Evolutionary conservation across 2,797 vertebrate genomes (phyloP).

Genomic region (Scleropages formosus): DNA sequence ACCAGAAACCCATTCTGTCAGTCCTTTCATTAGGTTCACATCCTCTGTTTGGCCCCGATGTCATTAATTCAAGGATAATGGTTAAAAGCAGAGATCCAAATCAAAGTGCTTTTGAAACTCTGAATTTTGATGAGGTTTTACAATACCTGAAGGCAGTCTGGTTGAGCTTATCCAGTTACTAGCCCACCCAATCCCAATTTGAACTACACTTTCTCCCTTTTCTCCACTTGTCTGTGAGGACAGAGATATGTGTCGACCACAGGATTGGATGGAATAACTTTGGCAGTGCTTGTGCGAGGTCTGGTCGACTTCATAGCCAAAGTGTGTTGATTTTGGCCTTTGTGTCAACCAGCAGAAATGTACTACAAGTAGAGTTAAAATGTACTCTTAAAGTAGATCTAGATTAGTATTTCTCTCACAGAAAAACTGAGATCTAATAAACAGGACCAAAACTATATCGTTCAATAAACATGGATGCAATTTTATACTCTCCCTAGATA

Average conservation of each 20-base stretch:
- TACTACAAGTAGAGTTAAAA: background rate
- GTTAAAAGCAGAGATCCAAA: slow-evolving; percentile 39
- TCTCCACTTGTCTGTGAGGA: background rate
- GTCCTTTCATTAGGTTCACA: slow-evolving; percentile 32
- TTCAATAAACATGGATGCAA: no score
- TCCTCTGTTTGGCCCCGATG: slow-evolving; percentile 32
- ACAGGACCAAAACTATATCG: no score
- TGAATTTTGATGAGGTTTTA: slow-evolving; percentile 46
- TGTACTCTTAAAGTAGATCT: background rate
- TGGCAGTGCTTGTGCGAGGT: no score
- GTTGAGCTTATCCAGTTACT: slow-evolving; percentile 30
- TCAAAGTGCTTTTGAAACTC: slow-evolving; percentile 31
- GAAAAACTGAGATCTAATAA: no score
- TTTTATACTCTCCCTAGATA: no score
- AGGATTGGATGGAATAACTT: background rate
- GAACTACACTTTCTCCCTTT: background rate
- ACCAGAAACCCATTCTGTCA: slow-evolving; percentile 48
- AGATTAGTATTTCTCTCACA: no score
- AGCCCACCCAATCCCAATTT: slow-evolving; percentile 20
- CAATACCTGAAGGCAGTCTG: slow-evolving; percentile 35
- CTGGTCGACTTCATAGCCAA: no score
- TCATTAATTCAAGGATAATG: slow-evolving; percentile 46
- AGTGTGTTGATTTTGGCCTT: no score
- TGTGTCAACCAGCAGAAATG: background rate
- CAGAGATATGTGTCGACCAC: background rate